Evolutionary conservation across 1,140 invertebrate species (phyloP), one percentile per base, ranked within the genome.

Genomic region (Hermetia illucens): DNA sequence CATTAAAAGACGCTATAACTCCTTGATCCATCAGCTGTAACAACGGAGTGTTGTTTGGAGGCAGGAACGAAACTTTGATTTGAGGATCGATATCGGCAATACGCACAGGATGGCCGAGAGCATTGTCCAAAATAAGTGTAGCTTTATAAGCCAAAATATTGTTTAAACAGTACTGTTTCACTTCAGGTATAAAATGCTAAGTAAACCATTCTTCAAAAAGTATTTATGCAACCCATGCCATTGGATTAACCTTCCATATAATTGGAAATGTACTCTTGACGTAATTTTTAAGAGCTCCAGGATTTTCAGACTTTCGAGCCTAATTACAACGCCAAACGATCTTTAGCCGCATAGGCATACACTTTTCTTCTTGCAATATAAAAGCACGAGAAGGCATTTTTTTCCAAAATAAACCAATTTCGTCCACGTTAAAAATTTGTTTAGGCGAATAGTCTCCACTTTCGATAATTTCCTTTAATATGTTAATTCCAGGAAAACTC

Each of bases 361-460:
- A 38, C 42, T 62, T 61, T 38, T 65, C 53, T 34, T 51, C 46
- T 44, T 53, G 43, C 9, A 50, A 48, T 42, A 63, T 53, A 47
- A 50, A 64, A 29, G 58, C 65, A 41, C 51, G 40, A 42, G 45
- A 49, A 38, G 64, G 60, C 55, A 68, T 61, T 45, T 48, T 63
- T 48, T 65, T 68, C 60, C 64, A 67, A 48, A 56, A 66, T 2
- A 66, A 40, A 19, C 46, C 54, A 25, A 55, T 63, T 48, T 66
- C 58, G 44, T 62, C 46, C 30, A 50, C 46, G 47, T 58, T 64
- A 45, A 64, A 63, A 27, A 65, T 49, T 45, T 62, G 56, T 37
- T 65, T 42, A 20, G 47, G 39, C 24, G 42, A 44, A 42, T 53
- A 60, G 24, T 42, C 39, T 32, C 45, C 46, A 30, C 50, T 40